phyloP scores from a whole-genome alignment of 2,888 invertebrate species.

The Agrochola macilenta region DNA sequence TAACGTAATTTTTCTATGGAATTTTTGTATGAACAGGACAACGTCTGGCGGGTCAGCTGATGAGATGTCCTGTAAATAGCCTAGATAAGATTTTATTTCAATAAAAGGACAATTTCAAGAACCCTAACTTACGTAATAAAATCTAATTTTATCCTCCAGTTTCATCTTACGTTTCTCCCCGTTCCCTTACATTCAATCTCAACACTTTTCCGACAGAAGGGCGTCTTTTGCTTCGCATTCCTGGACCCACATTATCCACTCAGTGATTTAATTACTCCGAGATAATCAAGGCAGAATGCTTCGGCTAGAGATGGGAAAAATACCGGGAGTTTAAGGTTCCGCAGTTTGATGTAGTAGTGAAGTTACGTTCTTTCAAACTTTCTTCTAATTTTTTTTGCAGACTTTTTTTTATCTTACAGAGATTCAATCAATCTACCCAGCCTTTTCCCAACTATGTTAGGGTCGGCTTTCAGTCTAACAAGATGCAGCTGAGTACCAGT shows the following conservation, averaged over 20 bases:
- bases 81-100: background rate
- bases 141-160: conserved; percentile 38
- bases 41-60: too few relatives aligned
- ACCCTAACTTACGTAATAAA: conserved; percentile 34
- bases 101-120: conserved; percentile 3
- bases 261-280: conserved; percentile 66
- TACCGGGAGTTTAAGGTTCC: conserved; percentile 39
- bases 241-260: conserved; percentile 62
- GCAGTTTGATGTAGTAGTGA: background rate
- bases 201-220: conserved; percentile 46
- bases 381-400: background rate
- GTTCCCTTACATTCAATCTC: conserved; percentile 46
- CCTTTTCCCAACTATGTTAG: too few relatives aligned
- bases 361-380: conserved; percentile 17
- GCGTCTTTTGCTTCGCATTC: conserved; percentile 57
- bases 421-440: too few relatives aligned
- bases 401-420: background rate
- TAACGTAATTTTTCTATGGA: too few relatives aligned
- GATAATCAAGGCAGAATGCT: conserved; percentile 64
- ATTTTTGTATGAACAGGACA: too few relatives aligned
- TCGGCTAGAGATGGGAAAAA: conserved; percentile 44
- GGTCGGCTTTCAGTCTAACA: too few relatives aligned
- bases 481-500: too few relatives aligned
- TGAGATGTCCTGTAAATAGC: background rate
- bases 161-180: conserved; percentile 16